phyloP scores from a whole-genome alignment of 2,113 vertebrate species.

The Sylvietta virens region DNA sequence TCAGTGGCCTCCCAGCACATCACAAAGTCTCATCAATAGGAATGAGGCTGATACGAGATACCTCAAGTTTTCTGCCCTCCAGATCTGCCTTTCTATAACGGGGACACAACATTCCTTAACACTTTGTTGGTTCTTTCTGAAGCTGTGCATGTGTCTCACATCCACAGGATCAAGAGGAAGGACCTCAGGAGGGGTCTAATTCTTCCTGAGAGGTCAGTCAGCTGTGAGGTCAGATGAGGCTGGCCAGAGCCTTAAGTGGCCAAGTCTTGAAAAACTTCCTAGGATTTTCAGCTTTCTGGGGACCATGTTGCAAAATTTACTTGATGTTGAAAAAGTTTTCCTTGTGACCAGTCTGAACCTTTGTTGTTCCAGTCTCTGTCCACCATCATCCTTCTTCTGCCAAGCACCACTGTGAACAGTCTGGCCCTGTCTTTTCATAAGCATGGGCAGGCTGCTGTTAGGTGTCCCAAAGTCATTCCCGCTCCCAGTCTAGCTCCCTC shows the following conservation, averaged over 20 bases:
- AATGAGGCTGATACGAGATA: not conserved
- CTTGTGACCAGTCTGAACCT: not conserved
- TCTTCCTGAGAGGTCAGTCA: not conserved
- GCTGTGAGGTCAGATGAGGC: not conserved
- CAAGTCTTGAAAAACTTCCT: not conserved
- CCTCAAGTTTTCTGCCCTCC: not conserved
- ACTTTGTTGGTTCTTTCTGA: not conserved
- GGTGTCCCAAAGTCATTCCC: not conserved
- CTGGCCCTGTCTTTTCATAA: not conserved
- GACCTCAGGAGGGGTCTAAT: not conserved
- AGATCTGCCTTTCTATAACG: not conserved
- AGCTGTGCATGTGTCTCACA: fast-evolving
- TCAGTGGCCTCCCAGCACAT: not conserved
- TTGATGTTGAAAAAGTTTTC: not conserved
- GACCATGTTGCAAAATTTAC: not conserved
- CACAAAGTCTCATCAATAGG: not conserved
- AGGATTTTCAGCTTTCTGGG: not conserved
- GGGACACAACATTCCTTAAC: not conserved
- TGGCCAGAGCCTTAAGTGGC: not conserved
- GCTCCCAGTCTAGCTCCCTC: not conserved
- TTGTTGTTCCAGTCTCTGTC: not conserved
- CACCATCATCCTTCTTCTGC: not conserved
- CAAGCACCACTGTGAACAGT: not conserved
- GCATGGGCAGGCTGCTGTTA: not conserved
- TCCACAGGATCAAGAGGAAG: not conserved